Evolutionary conservation across 2,888 invertebrate species (phyloP).

Genomic region (Zootermopsis nevadensis): DNA sequence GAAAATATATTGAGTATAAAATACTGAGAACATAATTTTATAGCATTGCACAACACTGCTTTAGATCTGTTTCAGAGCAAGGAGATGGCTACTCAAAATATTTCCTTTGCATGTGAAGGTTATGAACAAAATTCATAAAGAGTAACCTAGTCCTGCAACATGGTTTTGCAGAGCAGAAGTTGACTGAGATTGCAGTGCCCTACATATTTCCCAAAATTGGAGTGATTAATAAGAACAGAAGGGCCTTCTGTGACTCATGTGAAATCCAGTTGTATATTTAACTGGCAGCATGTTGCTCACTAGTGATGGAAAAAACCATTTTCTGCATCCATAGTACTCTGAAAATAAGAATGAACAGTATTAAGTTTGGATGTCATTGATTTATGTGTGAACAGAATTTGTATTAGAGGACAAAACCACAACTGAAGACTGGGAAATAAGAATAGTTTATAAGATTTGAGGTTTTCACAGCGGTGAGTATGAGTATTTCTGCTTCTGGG

Average conservation of each 20-base stretch:
- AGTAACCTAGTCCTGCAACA: slow-evolving; percentile 34
- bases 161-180: slow-evolving; percentile 34
- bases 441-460: too few relatives aligned
- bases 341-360: slow-evolving; percentile 13
- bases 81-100: slow-evolving; percentile 16
- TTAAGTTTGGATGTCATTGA: too few relatives aligned
- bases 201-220: slow-evolving; percentile 38
- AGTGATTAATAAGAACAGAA: slow-evolving; percentile 25
- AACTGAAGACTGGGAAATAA: too few relatives aligned
- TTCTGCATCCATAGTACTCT: slow-evolving; percentile 43
- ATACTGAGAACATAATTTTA: slow-evolving; percentile 31
- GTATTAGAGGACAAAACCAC: too few relatives aligned
- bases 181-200: slow-evolving; percentile 38
- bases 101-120: slow-evolving; percentile 18
- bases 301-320: slow-evolving; percentile 47
- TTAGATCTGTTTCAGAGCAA: slow-evolving; percentile 20
- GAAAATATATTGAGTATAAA: slow-evolving; percentile 42
- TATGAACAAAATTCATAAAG: slow-evolving; percentile 34
- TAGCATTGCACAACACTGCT: slow-evolving; percentile 31
- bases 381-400: too few relatives aligned
- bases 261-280: neutral
- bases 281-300: neutral
- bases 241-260: slow-evolving; percentile 21
- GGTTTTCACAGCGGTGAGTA: too few relatives aligned
- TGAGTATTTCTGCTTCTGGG: too few relatives aligned